Evolutionary conservation across 2,797 vertebrate species (phyloP).

Genomic region (Okamejei kenojei): DNA sequence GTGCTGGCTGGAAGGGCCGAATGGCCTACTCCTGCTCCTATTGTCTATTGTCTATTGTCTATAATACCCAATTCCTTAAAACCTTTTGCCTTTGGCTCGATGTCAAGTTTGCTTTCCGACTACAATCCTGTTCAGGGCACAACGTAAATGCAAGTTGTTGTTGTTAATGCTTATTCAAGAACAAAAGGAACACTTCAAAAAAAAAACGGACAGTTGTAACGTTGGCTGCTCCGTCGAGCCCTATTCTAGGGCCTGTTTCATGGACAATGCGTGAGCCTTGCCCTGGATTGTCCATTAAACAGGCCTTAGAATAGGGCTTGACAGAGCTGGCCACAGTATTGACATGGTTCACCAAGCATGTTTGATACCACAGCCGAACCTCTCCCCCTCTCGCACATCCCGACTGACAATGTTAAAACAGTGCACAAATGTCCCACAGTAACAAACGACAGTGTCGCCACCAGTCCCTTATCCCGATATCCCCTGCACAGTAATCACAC

Average conservation of each 20-base stretch:
- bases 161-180: neutral
- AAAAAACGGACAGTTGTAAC: too few species aligned
- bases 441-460: neutral
- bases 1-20: too few species aligned
- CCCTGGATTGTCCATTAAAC: neutral
- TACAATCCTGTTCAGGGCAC: neutral
- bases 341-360: neutral
- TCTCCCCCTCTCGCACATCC: neutral
- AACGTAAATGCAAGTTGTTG: conserved; percentile 5
- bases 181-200: too few species aligned
- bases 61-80: neutral
- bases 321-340: neutral
- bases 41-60: too few species aligned
- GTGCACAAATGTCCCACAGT: too few species aligned
- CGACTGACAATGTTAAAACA: neutral
- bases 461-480: neutral
- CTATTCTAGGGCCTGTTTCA: neutral
- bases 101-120: neutral
- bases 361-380: neutral
- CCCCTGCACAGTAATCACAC: neutral
- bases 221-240: too few species aligned
- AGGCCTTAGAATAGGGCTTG: neutral
- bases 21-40: too few species aligned
- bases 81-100: neutral
- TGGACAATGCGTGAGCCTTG: too few species aligned